A percentile compares a stretch with the other conserved stretches of the same genome.
Evolutionary conservation across 2,797 vertebrate genomes (phyloP).

Genomic region (Eurystomus glaucurus): DNA sequence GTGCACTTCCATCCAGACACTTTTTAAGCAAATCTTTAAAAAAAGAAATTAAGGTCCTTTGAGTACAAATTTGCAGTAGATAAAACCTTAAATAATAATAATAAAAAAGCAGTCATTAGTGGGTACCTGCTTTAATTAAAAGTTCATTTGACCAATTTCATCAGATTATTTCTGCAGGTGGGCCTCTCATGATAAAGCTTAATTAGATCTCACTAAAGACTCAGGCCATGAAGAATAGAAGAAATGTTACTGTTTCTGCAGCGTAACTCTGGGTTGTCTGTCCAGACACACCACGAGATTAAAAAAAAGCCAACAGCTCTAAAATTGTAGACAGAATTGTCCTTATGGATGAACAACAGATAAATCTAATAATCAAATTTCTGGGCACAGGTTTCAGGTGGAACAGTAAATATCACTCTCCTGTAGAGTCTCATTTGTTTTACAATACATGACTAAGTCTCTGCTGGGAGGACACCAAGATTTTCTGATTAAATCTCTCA

Average conservation of each 20-base stretch:
- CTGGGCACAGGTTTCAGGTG: not conserved
- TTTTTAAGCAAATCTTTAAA: not conserved
- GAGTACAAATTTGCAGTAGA: not conserved
- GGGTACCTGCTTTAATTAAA: not conserved
- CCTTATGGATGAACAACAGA: not conserved
- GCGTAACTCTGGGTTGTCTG: not conserved
- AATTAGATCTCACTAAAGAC: not conserved
- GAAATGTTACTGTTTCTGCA: not conserved
- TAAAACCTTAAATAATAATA: not conserved
- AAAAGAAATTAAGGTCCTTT: not conserved
- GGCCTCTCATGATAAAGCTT: not conserved
- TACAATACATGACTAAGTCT: not conserved
- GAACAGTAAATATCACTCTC: not conserved
- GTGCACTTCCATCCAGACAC: not conserved
- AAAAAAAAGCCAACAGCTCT: not conserved
- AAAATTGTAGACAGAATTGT: not conserved
- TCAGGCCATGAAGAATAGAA: not conserved
- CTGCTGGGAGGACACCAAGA: not conserved
- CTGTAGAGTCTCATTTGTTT: not conserved
- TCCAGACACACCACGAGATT: not conserved
- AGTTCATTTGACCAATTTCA: constrained; percentile 3
- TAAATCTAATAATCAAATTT: not conserved
- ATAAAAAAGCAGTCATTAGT: not conserved
- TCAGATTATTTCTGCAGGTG: constrained; percentile 1
- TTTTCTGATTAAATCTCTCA: not conserved